phyloP scores from a whole-genome alignment of 2,797 vertebrate species.

The Aphelocoma californica region DNA sequence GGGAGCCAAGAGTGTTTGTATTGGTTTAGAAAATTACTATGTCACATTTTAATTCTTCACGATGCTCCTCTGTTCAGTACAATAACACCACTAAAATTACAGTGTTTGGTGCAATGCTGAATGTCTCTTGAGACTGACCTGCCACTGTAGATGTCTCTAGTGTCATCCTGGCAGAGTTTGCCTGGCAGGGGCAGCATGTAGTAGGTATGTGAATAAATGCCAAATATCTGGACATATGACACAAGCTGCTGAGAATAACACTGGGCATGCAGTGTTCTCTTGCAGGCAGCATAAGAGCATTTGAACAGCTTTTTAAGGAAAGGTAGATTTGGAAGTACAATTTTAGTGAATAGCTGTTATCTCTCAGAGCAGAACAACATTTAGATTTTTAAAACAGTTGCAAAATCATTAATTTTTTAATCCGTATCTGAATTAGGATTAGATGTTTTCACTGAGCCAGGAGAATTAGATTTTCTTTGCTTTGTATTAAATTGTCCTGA shows the following conservation, averaged over 20 bases:
- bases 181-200: not conserved
- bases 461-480: not conserved
- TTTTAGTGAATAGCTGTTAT: not conserved
- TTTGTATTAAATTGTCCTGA: not conserved
- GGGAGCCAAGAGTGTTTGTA: slow-evolving; percentile 43
- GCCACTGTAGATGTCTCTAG: not conserved
- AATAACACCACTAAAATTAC: not conserved
- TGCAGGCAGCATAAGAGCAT: not conserved
- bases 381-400: not conserved
- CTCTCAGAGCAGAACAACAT: not conserved
- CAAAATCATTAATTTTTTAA: not conserved
- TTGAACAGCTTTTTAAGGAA: slow-evolving; percentile 60
- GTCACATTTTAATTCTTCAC: not conserved
- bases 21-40: not conserved
- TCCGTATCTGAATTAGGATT: not conserved
- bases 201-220: slow-evolving; percentile 15
- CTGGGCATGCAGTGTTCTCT: not conserved
- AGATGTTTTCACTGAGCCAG: not conserved
- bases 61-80: not conserved
- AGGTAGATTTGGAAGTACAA: not conserved
- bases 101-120: not conserved
- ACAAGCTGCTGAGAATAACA: slow-evolving; percentile 56
- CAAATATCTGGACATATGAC: slow-evolving; percentile 55
- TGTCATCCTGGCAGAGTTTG: not conserved
- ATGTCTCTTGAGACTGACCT: not conserved